Conservation (phyloP, 1,140 invertebrate species). For the Drosophila burlai region DNA sequence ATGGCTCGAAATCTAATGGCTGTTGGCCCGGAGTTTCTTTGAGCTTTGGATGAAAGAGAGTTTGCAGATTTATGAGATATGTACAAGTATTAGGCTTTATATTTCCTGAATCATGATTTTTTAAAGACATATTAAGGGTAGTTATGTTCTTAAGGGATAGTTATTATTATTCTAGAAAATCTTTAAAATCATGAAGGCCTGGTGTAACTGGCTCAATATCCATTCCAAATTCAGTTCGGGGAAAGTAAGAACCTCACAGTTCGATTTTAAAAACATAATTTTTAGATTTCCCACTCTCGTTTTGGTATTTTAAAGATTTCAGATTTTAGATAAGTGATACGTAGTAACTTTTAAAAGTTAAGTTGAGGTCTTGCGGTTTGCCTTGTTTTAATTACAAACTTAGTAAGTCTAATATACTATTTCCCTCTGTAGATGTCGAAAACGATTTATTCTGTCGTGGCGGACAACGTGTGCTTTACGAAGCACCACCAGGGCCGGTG, state of each 20-base stretch:
- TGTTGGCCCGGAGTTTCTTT: background rate
- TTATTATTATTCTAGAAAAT: background rate
- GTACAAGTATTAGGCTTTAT: background rate
- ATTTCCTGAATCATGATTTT: background rate
- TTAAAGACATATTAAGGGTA: background rate
- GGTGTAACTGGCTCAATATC: background rate
- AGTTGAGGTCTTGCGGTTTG: background rate
- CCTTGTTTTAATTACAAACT: background rate
- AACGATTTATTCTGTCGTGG: background rate
- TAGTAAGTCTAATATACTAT: background rate
- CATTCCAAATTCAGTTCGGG: background rate
- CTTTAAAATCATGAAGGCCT: background rate
- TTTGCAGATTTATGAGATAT: background rate
- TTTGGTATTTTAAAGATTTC: background rate
- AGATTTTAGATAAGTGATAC: background rate
- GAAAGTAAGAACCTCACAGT: background rate
- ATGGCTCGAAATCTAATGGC: constrained; percentile 43
- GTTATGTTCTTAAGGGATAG: too few species aligned
- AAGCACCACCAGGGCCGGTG: background rate
- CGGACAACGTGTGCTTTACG: background rate
- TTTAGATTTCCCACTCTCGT: background rate
- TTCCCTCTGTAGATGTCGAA: background rate
- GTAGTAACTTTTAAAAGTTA: background rate
- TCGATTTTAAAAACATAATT: background rate
- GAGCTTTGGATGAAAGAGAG: background rate